Conservation (phyloP, 1,140 invertebrate genomes). For the Caenorhabditis tropicalis region DNA sequence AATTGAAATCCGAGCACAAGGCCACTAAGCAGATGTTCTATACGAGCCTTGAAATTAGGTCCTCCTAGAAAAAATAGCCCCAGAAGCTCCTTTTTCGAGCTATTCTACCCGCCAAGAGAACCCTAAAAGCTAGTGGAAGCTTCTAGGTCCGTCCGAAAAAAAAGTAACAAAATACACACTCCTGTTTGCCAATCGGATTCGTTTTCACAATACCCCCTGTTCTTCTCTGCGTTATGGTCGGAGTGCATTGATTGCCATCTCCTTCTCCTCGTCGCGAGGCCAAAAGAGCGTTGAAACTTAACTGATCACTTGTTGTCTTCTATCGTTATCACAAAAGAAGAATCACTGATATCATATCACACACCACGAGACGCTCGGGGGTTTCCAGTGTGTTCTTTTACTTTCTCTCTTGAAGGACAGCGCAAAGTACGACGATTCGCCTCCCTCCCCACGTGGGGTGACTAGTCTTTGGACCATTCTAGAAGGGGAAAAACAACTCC, state of each 20-base stretch:
- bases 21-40: no score
- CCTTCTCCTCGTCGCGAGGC: background rate
- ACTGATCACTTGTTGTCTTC: background rate
- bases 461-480: background rate
- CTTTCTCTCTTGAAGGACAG: background rate
- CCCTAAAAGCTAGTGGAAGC: no score
- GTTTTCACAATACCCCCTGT: background rate
- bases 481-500: background rate
- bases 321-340: no score
- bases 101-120: no score
- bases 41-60: no score
- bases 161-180: no score
- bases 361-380: constrained; percentile 26
- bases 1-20: no score
- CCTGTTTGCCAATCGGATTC: background rate
- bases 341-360: constrained; percentile 13
- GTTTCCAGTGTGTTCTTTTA: background rate
- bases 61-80: no score
- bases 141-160: no score
- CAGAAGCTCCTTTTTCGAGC: no score
- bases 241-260: no score
- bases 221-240: no score
- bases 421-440: constrained; percentile 9
- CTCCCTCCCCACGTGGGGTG: background rate
- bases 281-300: background rate